Evolutionary conservation across 2,888 invertebrate species (phyloP).

Genomic region (Drosophila pseudotalamancana): DNA sequence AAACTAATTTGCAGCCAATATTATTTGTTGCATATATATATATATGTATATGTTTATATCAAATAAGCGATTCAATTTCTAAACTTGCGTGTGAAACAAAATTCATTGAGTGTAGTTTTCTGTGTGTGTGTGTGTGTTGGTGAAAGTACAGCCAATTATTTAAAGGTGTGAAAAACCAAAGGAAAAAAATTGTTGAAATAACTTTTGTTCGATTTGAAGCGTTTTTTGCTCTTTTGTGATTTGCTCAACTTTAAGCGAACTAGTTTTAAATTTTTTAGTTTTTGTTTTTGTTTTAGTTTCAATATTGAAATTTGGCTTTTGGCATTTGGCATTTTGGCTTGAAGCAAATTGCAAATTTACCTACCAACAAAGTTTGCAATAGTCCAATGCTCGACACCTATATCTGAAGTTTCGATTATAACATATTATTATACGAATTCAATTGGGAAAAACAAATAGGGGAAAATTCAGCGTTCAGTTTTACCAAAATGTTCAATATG

Average conservation of each 20-base stretch:
- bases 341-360: slow-evolving; percentile 70
- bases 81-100: slow-evolving; percentile 43
- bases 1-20: slow-evolving; percentile 76
- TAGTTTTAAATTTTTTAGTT: slow-evolving; percentile 19
- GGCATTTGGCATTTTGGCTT: slow-evolving; percentile 37
- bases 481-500: not conserved
- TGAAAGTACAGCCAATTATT: slow-evolving; percentile 37
- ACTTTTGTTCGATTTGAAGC: slow-evolving; percentile 17
- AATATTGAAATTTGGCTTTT: slow-evolving; percentile 36
- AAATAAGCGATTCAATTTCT: slow-evolving; percentile 55
- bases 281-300: too few relatives aligned
- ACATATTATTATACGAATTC: slow-evolving; percentile 38
- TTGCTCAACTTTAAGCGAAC: slow-evolving; percentile 25
- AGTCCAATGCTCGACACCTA: slow-evolving; percentile 80
- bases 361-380: slow-evolving; percentile 78
- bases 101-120: not conserved
- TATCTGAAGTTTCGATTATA: slow-evolving; percentile 73
- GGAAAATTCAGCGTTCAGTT: slow-evolving; percentile 26
- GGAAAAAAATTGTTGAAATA: slow-evolving; percentile 14
- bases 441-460: slow-evolving; percentile 27
- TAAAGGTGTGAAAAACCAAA: too few relatives aligned
- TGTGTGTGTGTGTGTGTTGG: slow-evolving; percentile 9
- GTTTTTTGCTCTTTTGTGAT: slow-evolving; percentile 27
- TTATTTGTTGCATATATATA: slow-evolving; percentile 29
- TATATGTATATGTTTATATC: not conserved